Evolutionary conservation across 2,888 invertebrate species (phyloP).

Genomic region (Xanthia icteritia): DNA sequence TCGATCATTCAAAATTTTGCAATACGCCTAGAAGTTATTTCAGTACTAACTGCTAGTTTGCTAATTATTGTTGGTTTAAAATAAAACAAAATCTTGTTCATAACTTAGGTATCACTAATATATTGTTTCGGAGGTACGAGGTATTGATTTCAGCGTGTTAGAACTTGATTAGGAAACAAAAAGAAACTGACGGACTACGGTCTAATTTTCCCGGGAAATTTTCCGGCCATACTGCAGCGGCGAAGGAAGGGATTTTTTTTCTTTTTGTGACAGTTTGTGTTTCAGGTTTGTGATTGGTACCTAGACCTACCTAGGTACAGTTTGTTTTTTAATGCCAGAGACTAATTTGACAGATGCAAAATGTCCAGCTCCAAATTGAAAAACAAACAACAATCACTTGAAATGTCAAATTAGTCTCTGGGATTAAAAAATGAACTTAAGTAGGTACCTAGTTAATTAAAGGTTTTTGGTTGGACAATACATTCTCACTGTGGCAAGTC

Average conservation of each 20-base stretch:
- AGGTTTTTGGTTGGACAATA: background rate
- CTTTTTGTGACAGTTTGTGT: background rate
- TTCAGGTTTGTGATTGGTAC: background rate
- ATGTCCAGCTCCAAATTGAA: no score
- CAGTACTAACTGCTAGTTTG: background rate
- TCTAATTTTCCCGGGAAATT: background rate
- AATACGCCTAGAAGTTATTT: constrained; percentile 23
- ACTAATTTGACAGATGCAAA: no score
- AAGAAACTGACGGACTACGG: background rate
- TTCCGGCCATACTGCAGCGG: background rate
- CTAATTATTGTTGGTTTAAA: background rate
- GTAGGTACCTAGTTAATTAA: background rate
- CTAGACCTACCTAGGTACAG: background rate
- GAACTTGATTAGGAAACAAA: background rate
- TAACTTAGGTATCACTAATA: background rate
- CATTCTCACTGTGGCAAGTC: background rate
- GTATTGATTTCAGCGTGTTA: background rate
- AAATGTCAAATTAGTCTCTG: no score
- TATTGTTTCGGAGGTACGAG: no score
- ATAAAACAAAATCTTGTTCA: background rate
- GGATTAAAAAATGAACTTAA: no score
- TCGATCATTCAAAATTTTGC: background rate
- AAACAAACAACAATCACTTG: no score
- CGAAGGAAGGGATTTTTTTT: constrained; percentile 1
- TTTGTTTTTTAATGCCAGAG: no score